A percentile compares a stretch with the other conserved stretches of the same genome.
Evolutionary conservation across 1,140 invertebrate genomes (phyloP).

Genomic region (Drosophila sechellia): DNA sequence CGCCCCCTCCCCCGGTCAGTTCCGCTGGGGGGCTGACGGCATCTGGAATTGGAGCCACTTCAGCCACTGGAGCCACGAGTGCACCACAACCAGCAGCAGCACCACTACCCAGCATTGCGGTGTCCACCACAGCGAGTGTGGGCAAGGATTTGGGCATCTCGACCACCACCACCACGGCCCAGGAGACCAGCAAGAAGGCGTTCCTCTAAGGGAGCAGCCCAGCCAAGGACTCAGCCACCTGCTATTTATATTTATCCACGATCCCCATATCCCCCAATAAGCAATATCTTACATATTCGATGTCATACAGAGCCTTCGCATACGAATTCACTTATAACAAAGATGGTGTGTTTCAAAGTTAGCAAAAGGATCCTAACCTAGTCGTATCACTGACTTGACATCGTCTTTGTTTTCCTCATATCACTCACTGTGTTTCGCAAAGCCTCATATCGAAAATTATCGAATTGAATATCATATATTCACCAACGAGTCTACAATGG

Average conservation of each 20-base stretch:
- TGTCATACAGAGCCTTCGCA: constrained; percentile 61
- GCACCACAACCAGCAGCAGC: constrained; percentile 31
- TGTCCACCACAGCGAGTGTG: constrained; percentile 66
- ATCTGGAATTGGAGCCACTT: constrained; percentile 24
- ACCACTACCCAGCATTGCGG: constrained; percentile 63
- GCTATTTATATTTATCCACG: constrained; percentile 22
- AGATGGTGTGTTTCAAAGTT: constrained; percentile 18
- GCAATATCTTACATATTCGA: constrained; percentile 69
- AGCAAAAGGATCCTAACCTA: constrained; percentile 4
- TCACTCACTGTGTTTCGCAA: neutral
- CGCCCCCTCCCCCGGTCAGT: constrained; percentile 12
- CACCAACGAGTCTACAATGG: neutral
- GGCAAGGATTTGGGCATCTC: constrained; percentile 62
- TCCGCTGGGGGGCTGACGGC: neutral
- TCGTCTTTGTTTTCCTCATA: constrained; percentile 1
- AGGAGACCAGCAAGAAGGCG: constrained; percentile 71
- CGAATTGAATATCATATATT: constrained; percentile 33
- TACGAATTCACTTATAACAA: constrained; percentile 46
- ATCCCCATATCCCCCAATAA: constrained; percentile 38
- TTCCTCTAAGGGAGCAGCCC: constrained; percentile 53
- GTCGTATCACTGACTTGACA: constrained; percentile 8
- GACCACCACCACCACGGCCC: constrained; percentile 54
- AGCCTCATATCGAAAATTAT: neutral
- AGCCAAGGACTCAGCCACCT: constrained; percentile 36
- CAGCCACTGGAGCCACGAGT: constrained; percentile 26